phyloP scores from a whole-genome alignment of 2,888 invertebrate species.

The Gastrophysa polygoni region DNA sequence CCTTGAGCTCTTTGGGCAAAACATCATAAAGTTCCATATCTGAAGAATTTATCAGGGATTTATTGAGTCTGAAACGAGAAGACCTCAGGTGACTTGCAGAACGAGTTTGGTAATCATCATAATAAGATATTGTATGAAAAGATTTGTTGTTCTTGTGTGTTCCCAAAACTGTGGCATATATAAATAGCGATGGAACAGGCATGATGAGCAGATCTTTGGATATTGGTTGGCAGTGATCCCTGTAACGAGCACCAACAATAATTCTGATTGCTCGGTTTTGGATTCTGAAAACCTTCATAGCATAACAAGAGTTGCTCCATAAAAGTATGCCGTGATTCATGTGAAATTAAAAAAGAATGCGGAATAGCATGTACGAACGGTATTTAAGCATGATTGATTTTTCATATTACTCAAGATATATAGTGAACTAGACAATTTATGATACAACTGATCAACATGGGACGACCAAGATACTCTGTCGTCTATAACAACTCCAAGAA shows the following conservation, averaged over 20 bases:
- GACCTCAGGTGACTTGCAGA: not conserved
- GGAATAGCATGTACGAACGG: not conserved
- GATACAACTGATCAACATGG: not conserved
- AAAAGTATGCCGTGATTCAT: constrained; percentile 1
- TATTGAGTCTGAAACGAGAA: not conserved
- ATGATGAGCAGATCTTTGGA: not conserved
- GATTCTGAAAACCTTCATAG: not conserved
- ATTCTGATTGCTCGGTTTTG: no score
- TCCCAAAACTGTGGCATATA: not conserved
- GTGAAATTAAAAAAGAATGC: not conserved
- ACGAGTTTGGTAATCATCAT: not conserved
- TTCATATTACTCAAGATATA: no score
- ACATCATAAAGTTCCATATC: not conserved
- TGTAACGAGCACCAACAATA: not conserved
- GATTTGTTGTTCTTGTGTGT: not conserved
- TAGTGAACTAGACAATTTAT: no score
- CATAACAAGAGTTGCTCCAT: not conserved
- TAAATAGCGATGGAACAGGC: no score
- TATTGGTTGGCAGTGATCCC: not conserved
- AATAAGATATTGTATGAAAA: not conserved
- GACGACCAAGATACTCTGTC: not conserved
- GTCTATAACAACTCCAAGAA: not conserved
- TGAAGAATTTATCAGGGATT: no score
- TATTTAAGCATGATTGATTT: not conserved
- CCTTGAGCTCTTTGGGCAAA: not conserved